Percentiles rank a stretch among this genome's conserved stretches.
These are phyloP conservation scores for Poicephalus gulielmi DNA, from an alignment of 2,113 vertebrate genomes.

Conservation along the genomic window DNA sequence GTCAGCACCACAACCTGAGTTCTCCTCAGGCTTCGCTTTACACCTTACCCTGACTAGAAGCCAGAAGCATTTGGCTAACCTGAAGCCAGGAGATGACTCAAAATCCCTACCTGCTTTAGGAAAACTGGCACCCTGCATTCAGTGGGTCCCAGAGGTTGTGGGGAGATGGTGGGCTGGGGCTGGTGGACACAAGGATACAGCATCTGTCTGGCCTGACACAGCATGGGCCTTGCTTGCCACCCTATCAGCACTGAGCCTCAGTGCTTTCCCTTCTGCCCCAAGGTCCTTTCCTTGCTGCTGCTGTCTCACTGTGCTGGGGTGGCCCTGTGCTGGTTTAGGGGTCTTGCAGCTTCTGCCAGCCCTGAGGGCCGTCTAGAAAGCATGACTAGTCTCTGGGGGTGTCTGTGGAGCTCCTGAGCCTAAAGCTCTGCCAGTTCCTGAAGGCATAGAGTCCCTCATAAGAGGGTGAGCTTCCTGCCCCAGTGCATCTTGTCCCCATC, in stretches of 20 bases:
- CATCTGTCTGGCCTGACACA: not conserved
- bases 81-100: not conserved
- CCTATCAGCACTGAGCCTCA: not conserved
- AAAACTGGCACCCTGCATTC: not conserved
- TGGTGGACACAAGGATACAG: accelerated
- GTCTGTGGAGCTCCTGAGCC: not conserved
- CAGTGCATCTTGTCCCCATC: not conserved
- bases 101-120: not conserved
- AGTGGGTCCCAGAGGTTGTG: too few relatives aligned
- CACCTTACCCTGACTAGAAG: not conserved
- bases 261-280: not conserved
- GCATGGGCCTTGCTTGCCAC: not conserved
- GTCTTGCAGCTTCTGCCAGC: not conserved
- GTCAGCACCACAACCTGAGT: accelerated
- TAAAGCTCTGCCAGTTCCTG: not conserved
- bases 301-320: not conserved
- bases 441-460: not conserved
- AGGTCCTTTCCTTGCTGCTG: not conserved
- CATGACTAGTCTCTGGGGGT: not conserved
- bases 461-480: not conserved
- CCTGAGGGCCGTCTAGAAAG: not conserved
- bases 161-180: not conserved
- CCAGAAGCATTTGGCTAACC: not conserved
- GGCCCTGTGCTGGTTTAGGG: not conserved
- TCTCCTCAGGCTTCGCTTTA: not conserved